Conservation (phyloP, 2,113 vertebrate species). For the Heterotis niloticus region DNA sequence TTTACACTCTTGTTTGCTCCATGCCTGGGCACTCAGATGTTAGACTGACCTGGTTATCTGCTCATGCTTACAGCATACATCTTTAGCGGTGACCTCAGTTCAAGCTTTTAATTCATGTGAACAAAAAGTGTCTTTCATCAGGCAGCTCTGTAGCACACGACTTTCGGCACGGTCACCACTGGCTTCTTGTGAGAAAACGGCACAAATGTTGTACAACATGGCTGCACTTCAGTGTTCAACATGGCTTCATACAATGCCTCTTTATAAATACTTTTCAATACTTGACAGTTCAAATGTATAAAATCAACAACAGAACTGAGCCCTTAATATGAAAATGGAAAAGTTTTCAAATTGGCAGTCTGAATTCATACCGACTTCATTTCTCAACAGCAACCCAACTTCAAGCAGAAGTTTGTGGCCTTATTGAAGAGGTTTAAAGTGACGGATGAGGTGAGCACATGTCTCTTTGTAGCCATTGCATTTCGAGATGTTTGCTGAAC, state of each 20-base stretch:
- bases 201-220: not conserved
- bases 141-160: not conserved
- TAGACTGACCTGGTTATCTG: constrained; percentile 12
- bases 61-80: not conserved
- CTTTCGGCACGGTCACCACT: not conserved
- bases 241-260: not conserved
- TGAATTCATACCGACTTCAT: not conserved
- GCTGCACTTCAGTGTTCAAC: constrained; percentile 2
- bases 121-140: not conserved
- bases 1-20: not conserved
- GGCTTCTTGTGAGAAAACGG: not conserved
- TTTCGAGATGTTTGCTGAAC: not conserved
- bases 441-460: constrained; percentile 51
- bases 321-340: not conserved
- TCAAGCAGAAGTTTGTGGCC: constrained; percentile 61
- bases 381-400: constrained; percentile 55
- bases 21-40: not conserved
- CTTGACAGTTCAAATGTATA: too few relatives aligned
- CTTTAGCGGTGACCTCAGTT: not conserved
- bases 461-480: not conserved
- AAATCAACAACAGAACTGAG: not conserved
- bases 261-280: not conserved
- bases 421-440: constrained; percentile 59
- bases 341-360: not conserved
- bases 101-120: not conserved